Evolutionary conservation across 2,113 vertebrate genomes (phyloP).

Genomic region (Mesocricetus auratus): DNA sequence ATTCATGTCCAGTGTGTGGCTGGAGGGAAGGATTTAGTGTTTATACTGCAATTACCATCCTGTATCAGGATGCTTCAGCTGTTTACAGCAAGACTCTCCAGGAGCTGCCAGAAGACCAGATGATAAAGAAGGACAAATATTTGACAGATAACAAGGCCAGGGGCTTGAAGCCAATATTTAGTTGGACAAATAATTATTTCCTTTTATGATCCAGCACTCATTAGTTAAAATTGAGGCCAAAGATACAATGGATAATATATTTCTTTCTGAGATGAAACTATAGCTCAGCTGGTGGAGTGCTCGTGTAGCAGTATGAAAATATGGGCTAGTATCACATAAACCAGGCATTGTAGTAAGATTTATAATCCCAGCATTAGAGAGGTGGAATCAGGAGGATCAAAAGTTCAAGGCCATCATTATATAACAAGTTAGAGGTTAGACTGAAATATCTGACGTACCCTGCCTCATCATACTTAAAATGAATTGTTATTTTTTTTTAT

Average conservation of each 20-base stretch:
- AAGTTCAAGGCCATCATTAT: neutral
- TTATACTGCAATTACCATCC: constrained; percentile 60
- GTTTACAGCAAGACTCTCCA: constrained; percentile 46
- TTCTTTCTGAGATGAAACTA: neutral
- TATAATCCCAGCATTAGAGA: neutral
- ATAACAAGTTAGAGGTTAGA: neutral
- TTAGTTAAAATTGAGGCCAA: constrained; percentile 36
- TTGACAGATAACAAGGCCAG: neutral
- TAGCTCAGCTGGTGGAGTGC: neutral
- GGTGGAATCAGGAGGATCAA: neutral
- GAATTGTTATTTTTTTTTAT: neutral
- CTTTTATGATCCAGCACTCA: constrained; percentile 1
- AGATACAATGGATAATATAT: constrained; percentile 7
- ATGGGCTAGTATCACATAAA: neutral
- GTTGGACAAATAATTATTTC: constrained; percentile 37
- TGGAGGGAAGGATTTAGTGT: constrained; percentile 66
- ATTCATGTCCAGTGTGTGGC: constrained; percentile 53
- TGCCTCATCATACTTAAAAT: neutral
- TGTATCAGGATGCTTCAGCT: constrained; percentile 22
- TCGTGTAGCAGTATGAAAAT: neutral
- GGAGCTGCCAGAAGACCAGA: neutral
- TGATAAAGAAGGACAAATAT: constrained; percentile 66
- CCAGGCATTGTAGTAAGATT: neutral
- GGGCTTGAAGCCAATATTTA: constrained; percentile 4
- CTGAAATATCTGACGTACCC: neutral